These are phyloP conservation scores for Carpatolechia fugitivella DNA, from an alignment of 2,888 invertebrate species.

Conservation along the genomic window DNA sequence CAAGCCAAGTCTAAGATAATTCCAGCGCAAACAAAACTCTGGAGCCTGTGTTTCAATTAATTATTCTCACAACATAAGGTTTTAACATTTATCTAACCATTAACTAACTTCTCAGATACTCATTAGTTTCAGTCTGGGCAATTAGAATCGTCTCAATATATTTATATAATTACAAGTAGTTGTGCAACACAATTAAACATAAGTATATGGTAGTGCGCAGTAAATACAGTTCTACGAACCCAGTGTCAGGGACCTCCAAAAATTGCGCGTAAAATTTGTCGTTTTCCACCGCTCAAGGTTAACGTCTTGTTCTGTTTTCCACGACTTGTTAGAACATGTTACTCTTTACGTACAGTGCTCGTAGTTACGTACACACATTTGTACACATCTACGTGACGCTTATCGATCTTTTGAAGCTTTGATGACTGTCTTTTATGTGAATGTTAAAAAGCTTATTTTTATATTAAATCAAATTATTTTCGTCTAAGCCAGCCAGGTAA, in stretches of 20 bases:
- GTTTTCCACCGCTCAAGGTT: conserved; percentile 8
- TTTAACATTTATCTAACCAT: no score
- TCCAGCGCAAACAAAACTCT: no score
- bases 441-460: no score
- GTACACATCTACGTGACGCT: no score
- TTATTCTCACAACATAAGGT: no score
- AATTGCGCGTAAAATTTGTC: conserved; percentile 41
- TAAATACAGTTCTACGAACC: conserved; percentile 29
- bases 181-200: conserved; percentile 22
- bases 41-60: no score
- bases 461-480: no score
- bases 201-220: conserved; percentile 29
- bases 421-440: no score
- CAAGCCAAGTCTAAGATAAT: no score
- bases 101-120: background rate
- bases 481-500: background rate
- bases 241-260: conserved; percentile 48
- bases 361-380: background rate
- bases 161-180: conserved; percentile 15
- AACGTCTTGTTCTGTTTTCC: conserved; percentile 22
- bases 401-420: background rate
- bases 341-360: background rate
- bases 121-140: background rate
- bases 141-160: no score
- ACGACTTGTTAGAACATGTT: conserved; percentile 14